Evolutionary conservation across 2,797 vertebrate species (phyloP), one percentile per base, ranked within the genome.

Genomic region (Eidolon dupreanum): DNA sequence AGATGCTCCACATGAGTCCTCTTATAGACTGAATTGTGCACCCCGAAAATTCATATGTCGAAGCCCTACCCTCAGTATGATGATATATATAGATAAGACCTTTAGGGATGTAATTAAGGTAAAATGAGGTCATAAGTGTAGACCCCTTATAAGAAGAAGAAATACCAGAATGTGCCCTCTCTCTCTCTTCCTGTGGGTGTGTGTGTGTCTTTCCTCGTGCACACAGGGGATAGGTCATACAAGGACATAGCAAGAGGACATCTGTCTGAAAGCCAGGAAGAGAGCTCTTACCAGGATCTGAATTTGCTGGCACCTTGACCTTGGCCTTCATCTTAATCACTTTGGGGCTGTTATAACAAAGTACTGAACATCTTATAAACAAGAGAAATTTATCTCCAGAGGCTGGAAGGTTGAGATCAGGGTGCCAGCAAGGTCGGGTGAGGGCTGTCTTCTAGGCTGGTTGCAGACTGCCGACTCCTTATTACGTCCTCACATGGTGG

Each of bases 351-450:
- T 57, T 71, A 57, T 31, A 57, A 57, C 51, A 70, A n/a, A 86
- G 17, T 24, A 57, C 33, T 66, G 8, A 12, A 8, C n/a, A 51
- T 28, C 51, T 41, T 43, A 57, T n/a, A 71, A 57, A 22, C 12
- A n/a, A 78, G 9, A 68, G 74, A 57, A 26, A 90, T 24, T 26
- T 57, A 33, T 26, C 28, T 17, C 49, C 41, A 36, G 36, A 41
- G 16, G 22, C 31, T 33, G 28, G 28, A 68, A 57, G 36, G 24
- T n/a, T 33, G 41, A 83, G 66, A 38, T 51, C 19, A 19, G 55
- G 8, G 8, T 46, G 19, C 24, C 65, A 5, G 20, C n/a, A 3
- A 71, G n/a, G 5, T 24, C 1, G 0, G 8, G 24, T 12, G 2
- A 41, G 22, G 8, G 12, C 38, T 20, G 17, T 55, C 24, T 59